phyloP scores from a whole-genome alignment of 2,888 invertebrate genomes.

The Pyrocoelia pectoralis region DNA sequence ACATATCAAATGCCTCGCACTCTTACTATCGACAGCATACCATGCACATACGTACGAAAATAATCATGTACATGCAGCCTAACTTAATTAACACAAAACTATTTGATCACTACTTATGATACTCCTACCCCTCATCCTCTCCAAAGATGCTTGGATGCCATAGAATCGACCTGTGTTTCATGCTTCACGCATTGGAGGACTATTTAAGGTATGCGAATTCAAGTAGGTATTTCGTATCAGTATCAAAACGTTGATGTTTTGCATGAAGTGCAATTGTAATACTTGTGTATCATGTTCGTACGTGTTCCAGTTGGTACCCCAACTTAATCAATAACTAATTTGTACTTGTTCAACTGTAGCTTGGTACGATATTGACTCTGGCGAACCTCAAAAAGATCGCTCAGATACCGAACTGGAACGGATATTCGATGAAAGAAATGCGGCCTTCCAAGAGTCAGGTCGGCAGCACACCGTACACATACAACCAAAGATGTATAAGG shows the following conservation, averaged over 20 bases:
- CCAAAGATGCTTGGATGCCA: conserved; percentile 44
- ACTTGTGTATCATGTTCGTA: conserved; percentile 23
- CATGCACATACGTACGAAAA: conserved; percentile 49
- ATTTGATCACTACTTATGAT: conserved; percentile 44
- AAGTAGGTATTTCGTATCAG: conserved; percentile 21
- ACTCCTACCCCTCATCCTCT: conserved; percentile 38
- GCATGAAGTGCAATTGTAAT: conserved; percentile 16
- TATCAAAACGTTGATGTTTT: conserved; percentile 12
- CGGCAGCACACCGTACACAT: conserved; percentile 60
- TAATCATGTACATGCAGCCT: conserved; percentile 23
- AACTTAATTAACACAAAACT: conserved; percentile 36
- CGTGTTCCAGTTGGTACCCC: neutral
- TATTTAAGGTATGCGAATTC: conserved; percentile 26
- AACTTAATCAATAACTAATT: neutral
- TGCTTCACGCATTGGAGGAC: conserved; percentile 29
- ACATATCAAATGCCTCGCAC: conserved; percentile 19
- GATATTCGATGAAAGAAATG: conserved; percentile 85
- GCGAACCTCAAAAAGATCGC: conserved; percentile 84
- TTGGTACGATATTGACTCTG: conserved; percentile 91
- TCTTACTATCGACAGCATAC: conserved; percentile 47
- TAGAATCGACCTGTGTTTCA: conserved; percentile 25
- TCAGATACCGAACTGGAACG: conserved; percentile 85
- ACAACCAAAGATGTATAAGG: conserved; percentile 73
- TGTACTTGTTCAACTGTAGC: conserved; percentile 63
- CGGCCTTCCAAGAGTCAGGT: conserved; percentile 73